Base-by-base conservation (phyloP, 1,140 invertebrate genomes). In the Bombus confusus region DNA sequence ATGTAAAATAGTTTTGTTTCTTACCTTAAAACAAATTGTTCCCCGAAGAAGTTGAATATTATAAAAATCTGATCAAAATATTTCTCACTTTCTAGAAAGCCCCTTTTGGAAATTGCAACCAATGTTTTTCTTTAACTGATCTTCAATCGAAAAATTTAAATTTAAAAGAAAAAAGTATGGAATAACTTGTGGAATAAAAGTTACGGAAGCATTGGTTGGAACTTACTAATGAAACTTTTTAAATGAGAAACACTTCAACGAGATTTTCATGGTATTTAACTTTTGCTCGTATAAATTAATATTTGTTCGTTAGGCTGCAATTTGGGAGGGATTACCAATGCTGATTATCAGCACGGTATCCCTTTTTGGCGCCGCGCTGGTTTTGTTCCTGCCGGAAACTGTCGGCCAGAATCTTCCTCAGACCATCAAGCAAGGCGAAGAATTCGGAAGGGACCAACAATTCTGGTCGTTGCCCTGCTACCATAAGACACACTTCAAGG, bases 381-480 rank as follows among this genome's bases (percentile, higher is more conserved):
- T 96, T 9, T 88, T 97, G 5, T 96, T 97, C 79, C 93, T 98
- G 39, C 97, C 97, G 1, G 97, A 98, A 94, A 97, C 97, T 1
- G 93, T 97, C 37, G 96, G 97, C 84, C 95, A 96, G 74, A 96
- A 96, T 86, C 94, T 97, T 47, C 97, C 97, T 31, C 97, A 97
- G 87, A 97, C 97, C 9, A 92, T 98, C 34, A 95, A 96, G 78
- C 97, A 98, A 89, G 97, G 97, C 3, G 96, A 97, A 89, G 93
- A 96, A 37, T 97, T 97, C 90, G 97, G 97, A 37, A 96, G 95
- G 81, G 95, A 96, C 88, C 96, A 97, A 86, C 91, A 90, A 37
- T 96, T 96, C 87, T 96, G 95, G 93, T 95, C 95, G 71, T 91
- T 96, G 43, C 96, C 96, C 1, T 95, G 95, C 34, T 88, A 86